Evolutionary conservation across 2,797 vertebrate species (phyloP).

Genomic region (Hoplostethus mediterraneus): DNA sequence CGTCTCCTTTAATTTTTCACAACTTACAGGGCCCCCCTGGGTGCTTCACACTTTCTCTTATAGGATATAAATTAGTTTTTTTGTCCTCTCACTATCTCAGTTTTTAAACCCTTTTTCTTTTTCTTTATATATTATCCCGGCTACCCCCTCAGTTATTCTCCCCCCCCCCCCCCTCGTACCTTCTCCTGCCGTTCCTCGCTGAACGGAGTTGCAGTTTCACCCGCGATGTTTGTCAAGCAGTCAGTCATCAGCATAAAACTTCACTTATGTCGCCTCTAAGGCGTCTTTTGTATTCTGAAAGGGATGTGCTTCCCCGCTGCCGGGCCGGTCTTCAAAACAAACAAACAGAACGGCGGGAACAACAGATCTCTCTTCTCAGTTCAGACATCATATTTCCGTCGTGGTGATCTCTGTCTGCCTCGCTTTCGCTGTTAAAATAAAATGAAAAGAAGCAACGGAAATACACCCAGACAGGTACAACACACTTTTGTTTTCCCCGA

Average conservation of each 20-base stretch:
- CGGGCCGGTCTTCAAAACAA: slow-evolving; percentile 82
- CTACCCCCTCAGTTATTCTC: slow-evolving; percentile 55
- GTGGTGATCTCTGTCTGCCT: slow-evolving; percentile 80
- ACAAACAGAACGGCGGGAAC: slow-evolving; percentile 79
- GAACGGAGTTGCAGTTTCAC: slow-evolving; percentile 68
- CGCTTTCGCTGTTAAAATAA: slow-evolving; percentile 78
- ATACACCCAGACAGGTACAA: slow-evolving; percentile 75
- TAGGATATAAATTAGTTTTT: slow-evolving; percentile 90
- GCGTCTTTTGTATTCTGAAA: slow-evolving; percentile 86
- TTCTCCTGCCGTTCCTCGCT: slow-evolving; percentile 42
- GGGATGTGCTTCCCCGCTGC: slow-evolving; percentile 70
- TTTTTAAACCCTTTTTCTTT: slow-evolving; percentile 55
- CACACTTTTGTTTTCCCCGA: slow-evolving; percentile 32
- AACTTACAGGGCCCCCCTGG: slow-evolving; percentile 94
- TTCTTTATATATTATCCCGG: slow-evolving; percentile 66
- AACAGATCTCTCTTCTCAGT: slow-evolving; percentile 77
- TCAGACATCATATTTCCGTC: slow-evolving; percentile 73
- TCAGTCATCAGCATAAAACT: slow-evolving; percentile 85
- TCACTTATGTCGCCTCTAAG: slow-evolving; percentile 83
- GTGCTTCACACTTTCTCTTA: slow-evolving; percentile 91
- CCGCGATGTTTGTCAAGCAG: slow-evolving; percentile 77
- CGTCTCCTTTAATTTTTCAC: slow-evolving; percentile 99
- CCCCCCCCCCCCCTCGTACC: slow-evolving; percentile 30
- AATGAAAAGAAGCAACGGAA: slow-evolving; percentile 72
- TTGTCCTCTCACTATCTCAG: slow-evolving; percentile 56